These are phyloP conservation scores for Zaprionus inermis DNA, from an alignment of 1,140 invertebrate species.

Conservation along the genomic window DNA sequence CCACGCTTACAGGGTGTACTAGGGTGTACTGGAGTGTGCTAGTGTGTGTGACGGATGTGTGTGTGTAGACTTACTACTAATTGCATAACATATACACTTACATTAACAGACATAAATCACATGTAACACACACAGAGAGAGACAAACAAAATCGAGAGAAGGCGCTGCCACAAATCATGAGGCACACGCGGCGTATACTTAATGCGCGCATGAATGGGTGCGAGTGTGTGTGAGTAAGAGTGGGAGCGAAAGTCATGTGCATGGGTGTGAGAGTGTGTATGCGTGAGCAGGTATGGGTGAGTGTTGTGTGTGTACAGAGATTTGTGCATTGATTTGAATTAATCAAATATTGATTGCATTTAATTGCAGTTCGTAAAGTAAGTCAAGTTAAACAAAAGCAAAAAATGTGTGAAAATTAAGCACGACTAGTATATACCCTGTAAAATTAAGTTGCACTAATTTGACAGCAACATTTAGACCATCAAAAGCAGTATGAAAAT, in stretches of 20 bases:
- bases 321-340: conserved; percentile 52
- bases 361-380: conserved; percentile 39
- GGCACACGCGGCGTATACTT: conserved; percentile 26
- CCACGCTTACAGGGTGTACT: not conserved
- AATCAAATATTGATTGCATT: conserved; percentile 58
- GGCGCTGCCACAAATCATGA: conserved; percentile 36
- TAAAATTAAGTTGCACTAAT: not conserved
- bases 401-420: not conserved
- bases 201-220: not conserved
- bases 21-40: not conserved
- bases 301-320: conserved; percentile 14
- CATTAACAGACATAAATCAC: conserved; percentile 61
- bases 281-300: conserved; percentile 26
- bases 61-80: conserved; percentile 44
- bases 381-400: not conserved
- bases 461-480: not conserved
- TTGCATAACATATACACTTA: conserved; percentile 59
- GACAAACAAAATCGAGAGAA: conserved; percentile 24
- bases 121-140: conserved; percentile 19
- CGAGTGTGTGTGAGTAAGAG: not conserved
- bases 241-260: not conserved
- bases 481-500: not conserved
- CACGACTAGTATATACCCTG: not conserved
- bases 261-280: conserved; percentile 11
- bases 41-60: conserved; percentile 14